Evolutionary conservation across 2,888 invertebrate genomes (phyloP), one percentile per base, ranked within the genome.

Genomic region (Lissocephala sabroskyi): DNA sequence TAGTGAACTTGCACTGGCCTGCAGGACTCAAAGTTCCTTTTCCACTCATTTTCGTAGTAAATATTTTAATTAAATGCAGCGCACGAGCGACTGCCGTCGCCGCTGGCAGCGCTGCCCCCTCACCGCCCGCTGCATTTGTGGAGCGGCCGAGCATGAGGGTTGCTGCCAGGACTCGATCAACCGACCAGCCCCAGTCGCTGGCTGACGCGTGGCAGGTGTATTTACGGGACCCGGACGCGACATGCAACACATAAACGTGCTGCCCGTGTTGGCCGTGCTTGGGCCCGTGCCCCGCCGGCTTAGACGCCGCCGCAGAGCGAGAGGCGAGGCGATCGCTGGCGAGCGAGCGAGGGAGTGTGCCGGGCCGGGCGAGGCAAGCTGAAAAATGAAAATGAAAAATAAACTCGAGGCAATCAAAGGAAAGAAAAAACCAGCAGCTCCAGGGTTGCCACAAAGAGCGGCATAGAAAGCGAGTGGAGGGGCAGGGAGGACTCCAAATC

Each of bases 131-230:
- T 10, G 35, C 14, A 35, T 35, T 7, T 23, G 23, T 23, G 23
- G 23, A 39, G 2, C 4, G 39, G 18, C 18, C 3, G 14, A 11
- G 16, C 32, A 3, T 26, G 30, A 2, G 19, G 26, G 37, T 23
- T 48, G 45, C 26, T 42, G 28, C 18, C 36, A 36, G 36, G 36
- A 36, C 36, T 36, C 36, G 36, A 9, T 35, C 16, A 11, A 33
- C n/a, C 7, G n/a, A n/a, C n/a, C n/a, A n/a, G n/a, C 45, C 44
- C 6, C 49, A 53, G 53, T 49, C 50, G 53, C 41, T 51, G 37
- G 59, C 49, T 62, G 79, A 77, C 82, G 82, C 82, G 81, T 82
- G 82, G 81, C 81, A 81, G 81, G 81, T 81, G 81, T 82, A 81
- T 82, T 82, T 79, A 77, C 56, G 75, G 61, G 49, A 54, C 51